Evolutionary conservation across 1,140 invertebrate genomes (phyloP).

Genomic region (Augochlora pura): DNA sequence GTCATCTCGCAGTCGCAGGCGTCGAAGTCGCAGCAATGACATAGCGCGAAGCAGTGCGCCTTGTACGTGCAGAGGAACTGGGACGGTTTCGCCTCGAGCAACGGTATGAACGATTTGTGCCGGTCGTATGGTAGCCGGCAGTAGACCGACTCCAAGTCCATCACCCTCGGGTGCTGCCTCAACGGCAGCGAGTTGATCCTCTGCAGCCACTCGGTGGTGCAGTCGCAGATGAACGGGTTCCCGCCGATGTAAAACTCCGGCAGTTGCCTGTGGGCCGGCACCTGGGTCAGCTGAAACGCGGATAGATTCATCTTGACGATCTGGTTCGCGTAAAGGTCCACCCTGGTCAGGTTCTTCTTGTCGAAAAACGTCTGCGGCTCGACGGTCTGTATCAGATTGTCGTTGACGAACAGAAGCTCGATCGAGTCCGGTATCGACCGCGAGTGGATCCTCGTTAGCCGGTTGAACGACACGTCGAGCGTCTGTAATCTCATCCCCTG

Average conservation of each 20-base stretch:
- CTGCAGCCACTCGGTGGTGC: constrained; percentile 93
- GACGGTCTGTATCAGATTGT: constrained; percentile 88
- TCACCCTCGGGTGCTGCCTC: constrained; percentile 88
- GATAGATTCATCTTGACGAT: constrained; percentile 89
- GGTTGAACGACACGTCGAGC: constrained; percentile 90
- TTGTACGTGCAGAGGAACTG: constrained; percentile 92
- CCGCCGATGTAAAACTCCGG: constrained; percentile 93
- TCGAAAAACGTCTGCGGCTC: constrained; percentile 89
- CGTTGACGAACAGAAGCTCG: constrained; percentile 90
- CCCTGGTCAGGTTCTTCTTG: constrained; percentile 89
- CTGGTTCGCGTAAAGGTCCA: constrained; percentile 92
- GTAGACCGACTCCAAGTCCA: constrained; percentile 90
- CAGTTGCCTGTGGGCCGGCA: constrained; percentile 82
- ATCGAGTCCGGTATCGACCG: constrained; percentile 89
- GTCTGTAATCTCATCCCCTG: constrained; percentile 83
- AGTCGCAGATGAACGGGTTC: constrained; percentile 94
- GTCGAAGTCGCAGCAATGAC: constrained; percentile 93
- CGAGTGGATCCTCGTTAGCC: constrained; percentile 85
- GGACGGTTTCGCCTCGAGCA: constrained; percentile 85
- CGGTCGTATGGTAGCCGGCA: constrained; percentile 90
- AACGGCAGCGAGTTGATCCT: constrained; percentile 87
- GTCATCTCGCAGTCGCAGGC: constrained; percentile 93
- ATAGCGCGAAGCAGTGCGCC: constrained; percentile 89
- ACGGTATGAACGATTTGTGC: constrained; percentile 85
- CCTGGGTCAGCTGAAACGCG: constrained; percentile 86